Percentiles rank a stretch among this genome's conserved stretches.
Conservation (phyloP, 2,888 invertebrate genomes). For the Mesorhabditis sp. region DNA sequence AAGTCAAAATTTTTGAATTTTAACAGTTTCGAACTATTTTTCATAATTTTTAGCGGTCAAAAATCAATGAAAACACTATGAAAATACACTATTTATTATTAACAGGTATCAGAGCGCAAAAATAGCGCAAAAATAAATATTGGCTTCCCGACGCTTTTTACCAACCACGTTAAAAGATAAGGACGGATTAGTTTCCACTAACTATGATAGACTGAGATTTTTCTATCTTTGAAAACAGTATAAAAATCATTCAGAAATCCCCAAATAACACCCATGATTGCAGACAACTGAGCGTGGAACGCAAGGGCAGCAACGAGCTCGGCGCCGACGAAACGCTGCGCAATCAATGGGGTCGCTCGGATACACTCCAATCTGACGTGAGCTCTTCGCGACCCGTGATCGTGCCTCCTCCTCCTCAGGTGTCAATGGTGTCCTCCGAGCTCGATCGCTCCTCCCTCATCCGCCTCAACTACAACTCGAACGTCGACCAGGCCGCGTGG, state of each 20-base stretch:
- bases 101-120: too few relatives aligned
- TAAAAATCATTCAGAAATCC: background rate
- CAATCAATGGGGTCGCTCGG: background rate
- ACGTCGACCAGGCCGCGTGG: constrained; percentile 1
- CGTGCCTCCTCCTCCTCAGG: background rate
- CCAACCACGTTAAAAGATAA: too few relatives aligned
- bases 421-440: background rate
- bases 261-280: background rate
- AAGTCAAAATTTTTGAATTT: too few relatives aligned
- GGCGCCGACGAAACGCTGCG: background rate
- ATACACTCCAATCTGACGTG: background rate
- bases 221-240: too few relatives aligned
- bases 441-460: background rate
- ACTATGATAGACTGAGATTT: too few relatives aligned
- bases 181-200: too few relatives aligned
- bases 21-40: too few relatives aligned
- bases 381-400: background rate
- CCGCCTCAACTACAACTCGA: background rate
- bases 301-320: background rate
- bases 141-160: too few relatives aligned
- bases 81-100: too few relatives aligned
- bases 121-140: too few relatives aligned
- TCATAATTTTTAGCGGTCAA: too few relatives aligned
- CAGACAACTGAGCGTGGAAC: background rate
- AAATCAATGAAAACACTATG: too few relatives aligned